These are phyloP conservation scores for Odocoileus hemionus DNA, from an alignment of 2,113 vertebrate species.

Conservation along the genomic window DNA sequence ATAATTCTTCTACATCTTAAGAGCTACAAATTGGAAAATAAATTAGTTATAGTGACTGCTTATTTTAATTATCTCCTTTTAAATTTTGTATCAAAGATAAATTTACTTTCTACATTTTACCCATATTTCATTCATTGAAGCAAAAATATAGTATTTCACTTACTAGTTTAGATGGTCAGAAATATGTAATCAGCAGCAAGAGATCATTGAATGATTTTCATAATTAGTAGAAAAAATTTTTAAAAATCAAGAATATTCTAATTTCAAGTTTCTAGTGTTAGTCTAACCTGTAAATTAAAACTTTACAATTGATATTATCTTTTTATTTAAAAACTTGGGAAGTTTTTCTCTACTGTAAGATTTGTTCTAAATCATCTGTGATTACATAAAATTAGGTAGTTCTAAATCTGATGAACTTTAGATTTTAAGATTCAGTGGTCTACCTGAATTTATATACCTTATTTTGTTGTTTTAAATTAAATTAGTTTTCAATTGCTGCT, in stretches of 20 bases:
- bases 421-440: not conserved
- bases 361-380: not conserved
- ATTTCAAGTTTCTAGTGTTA: not conserved
- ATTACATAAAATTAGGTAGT: not conserved
- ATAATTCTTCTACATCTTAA: not conserved
- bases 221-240: not conserved
- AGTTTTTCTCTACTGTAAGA: not conserved
- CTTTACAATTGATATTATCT: not conserved
- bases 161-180: not conserved
- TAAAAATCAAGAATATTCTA: not conserved
- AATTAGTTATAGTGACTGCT: not conserved
- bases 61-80: conserved; percentile 22
- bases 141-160: not conserved
- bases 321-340: not conserved
- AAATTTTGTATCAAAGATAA: conserved; percentile 4
- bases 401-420: not conserved
- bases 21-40: not conserved
- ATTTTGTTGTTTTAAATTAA: not conserved
- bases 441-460: not conserved
- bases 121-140: not conserved
- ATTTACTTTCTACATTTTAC: conserved; percentile 3
- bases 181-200: not conserved
- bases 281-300: not conserved
- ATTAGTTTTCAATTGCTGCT: not conserved
- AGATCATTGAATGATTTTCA: not conserved